Evolutionary conservation across 2,888 invertebrate species (phyloP).

Genomic region (Geophilus truncorum): DNA sequence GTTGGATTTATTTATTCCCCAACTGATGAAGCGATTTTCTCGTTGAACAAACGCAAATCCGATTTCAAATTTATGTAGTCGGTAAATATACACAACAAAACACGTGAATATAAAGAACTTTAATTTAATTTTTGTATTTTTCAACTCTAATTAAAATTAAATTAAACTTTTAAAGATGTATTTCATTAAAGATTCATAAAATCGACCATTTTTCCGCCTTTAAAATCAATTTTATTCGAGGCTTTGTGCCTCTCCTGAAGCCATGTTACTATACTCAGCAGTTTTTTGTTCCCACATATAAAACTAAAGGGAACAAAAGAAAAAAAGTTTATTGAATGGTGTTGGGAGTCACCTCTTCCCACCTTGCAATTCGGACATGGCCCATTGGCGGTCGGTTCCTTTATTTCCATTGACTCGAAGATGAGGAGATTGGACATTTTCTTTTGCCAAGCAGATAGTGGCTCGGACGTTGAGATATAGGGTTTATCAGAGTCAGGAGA

Average conservation of each 20-base stretch:
- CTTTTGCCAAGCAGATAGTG: neutral
- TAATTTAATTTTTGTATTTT: too few relatives aligned
- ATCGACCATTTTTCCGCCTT: neutral
- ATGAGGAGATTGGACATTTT: neutral
- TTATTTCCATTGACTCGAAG: neutral
- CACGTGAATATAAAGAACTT: too few relatives aligned
- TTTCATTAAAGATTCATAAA: neutral
- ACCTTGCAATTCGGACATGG: neutral
- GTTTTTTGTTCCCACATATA: neutral
- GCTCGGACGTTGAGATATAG: neutral
- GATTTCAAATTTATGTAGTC: neutral
- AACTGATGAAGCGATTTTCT: neutral
- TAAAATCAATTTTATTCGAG: neutral
- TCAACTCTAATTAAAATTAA: neutral
- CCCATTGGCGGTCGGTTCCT: slow-evolving; percentile 14
- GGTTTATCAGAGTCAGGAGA: slow-evolving; percentile 1
- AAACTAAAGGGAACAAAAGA: neutral
- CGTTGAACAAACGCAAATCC: neutral
- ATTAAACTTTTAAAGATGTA: neutral
- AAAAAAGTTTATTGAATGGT: neutral
- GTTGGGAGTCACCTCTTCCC: neutral
- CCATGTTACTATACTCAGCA: neutral
- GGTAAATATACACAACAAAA: neutral
- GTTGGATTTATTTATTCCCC: neutral
- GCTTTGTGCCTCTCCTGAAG: neutral